These are phyloP conservation scores for Alosa alosa DNA, from an alignment of 2,113 vertebrate genomes.

Conservation along the genomic window DNA sequence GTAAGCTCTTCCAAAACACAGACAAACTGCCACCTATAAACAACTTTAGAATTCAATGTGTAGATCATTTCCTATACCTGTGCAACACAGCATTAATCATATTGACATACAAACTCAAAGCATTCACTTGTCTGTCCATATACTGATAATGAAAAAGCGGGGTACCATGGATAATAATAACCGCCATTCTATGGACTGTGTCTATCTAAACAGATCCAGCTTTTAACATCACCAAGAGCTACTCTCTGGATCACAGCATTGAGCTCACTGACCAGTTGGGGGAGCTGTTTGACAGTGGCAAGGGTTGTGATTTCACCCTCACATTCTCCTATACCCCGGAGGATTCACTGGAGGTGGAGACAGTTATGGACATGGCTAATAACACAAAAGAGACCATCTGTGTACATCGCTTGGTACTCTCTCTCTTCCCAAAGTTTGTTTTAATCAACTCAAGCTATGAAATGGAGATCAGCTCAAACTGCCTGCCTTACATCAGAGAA, in stretches of 20 bases:
- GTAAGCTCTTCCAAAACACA: conserved; percentile 45
- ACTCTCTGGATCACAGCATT: conserved; percentile 65
- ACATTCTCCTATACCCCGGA: conserved; percentile 40
- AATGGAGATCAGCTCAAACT: conserved; percentile 53
- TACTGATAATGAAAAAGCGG: neutral
- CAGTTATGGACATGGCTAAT: neutral
- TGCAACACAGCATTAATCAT: too few species aligned
- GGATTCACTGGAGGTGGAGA: conserved; percentile 23
- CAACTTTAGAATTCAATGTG: too few species aligned
- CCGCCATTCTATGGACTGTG: neutral
- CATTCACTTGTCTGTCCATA: too few species aligned
- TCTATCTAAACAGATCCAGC: conserved; percentile 31
- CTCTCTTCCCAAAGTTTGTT: conserved; percentile 54
- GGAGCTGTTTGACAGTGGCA: conserved; percentile 62
- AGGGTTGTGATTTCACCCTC: conserved; percentile 65
- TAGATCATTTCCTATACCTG: too few species aligned
- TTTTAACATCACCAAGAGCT: neutral
- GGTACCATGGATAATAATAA: neutral
- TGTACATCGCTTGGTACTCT: conserved; percentile 66
- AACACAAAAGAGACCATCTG: conserved; percentile 52
- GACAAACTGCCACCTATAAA: too few species aligned
- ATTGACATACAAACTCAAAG: too few species aligned
- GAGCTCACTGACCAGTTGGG: conserved; percentile 61
- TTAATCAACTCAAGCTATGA: conserved; percentile 39
- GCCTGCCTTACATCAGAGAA: conserved; percentile 54